Percentiles rank a stretch among this genome's conserved stretches.
Evolutionary conservation across 2,113 vertebrate genomes (phyloP).

Genomic region (Falcunculus frontatus): DNA sequence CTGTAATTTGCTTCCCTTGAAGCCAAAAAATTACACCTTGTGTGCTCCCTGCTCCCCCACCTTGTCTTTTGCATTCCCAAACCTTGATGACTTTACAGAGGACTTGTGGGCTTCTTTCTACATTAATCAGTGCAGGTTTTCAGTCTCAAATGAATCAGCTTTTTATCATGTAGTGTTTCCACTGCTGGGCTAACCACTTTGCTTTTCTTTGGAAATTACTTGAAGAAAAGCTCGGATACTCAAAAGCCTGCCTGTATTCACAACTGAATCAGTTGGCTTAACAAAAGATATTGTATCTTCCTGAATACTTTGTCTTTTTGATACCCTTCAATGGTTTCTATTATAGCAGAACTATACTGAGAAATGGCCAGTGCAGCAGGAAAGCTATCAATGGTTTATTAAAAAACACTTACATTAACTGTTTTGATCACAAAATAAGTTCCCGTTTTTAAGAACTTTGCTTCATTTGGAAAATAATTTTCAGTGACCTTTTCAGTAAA

Average conservation of each 20-base stretch:
- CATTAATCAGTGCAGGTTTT: not conserved
- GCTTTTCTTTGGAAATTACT: not conserved
- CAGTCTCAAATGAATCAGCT: not conserved
- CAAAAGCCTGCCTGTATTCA: not conserved
- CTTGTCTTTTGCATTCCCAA: not conserved
- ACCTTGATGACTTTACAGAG: not conserved
- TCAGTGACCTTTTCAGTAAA: not conserved
- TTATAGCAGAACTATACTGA: not conserved
- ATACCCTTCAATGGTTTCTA: not conserved
- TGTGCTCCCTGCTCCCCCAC: not conserved
- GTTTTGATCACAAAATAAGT: not conserved
- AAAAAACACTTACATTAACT: not conserved
- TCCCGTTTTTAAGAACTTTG: not conserved
- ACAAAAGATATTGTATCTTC: not conserved
- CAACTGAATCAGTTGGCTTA: not conserved
- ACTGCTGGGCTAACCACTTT: not conserved
- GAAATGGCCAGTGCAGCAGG: not conserved
- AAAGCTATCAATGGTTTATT: not conserved
- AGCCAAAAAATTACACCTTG: not conserved
- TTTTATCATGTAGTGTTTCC: not conserved
- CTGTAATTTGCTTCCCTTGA: not conserved
- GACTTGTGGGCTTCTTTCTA: not conserved
- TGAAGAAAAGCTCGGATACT: not conserved
- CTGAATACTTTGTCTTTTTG: not conserved
- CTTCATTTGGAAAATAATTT: not conserved